These are phyloP conservation scores for Turnix velox DNA, from an alignment of 2,113 vertebrate genomes.

Conservation along the genomic window DNA sequence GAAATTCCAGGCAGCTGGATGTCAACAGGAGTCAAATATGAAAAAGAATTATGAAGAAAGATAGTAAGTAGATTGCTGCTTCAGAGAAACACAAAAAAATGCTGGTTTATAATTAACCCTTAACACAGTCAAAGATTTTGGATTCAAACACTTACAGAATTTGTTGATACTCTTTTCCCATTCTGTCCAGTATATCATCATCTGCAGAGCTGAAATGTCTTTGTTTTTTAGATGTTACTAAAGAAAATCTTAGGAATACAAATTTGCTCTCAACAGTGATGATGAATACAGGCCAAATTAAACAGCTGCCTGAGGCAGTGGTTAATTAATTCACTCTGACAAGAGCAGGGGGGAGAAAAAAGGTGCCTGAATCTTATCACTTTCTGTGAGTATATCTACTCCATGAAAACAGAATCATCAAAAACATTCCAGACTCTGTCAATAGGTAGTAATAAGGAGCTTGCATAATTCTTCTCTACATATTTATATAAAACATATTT, in stretches of 20 bases:
- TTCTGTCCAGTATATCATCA: not conserved
- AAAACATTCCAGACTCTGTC: constrained; percentile 19
- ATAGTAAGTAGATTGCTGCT: not conserved
- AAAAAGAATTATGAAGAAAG: not conserved
- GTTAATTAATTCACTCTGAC: not conserved
- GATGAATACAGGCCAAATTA: not conserved
- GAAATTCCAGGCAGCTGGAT: not conserved
- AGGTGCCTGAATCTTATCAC: not conserved
- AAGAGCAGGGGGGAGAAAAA: not conserved
- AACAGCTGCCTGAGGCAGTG: not conserved
- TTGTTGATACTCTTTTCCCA: not conserved
- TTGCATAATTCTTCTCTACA: not conserved
- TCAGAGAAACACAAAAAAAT: not conserved
- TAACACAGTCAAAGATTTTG: not conserved
- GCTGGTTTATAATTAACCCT: not conserved
- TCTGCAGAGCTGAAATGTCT: not conserved
- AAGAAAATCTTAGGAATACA: not conserved
- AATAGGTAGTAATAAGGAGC: constrained; percentile 23
- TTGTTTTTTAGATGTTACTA: not conserved
- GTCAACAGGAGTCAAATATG: not conserved
- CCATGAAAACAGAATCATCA: not conserved
- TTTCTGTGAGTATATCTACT: not conserved
- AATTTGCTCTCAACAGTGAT: not conserved
- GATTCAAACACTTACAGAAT: not conserved
- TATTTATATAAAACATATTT: not conserved